Base-by-base conservation (phyloP, 2,797 vertebrate genomes). In the Leuciscus waleckii region DNA sequence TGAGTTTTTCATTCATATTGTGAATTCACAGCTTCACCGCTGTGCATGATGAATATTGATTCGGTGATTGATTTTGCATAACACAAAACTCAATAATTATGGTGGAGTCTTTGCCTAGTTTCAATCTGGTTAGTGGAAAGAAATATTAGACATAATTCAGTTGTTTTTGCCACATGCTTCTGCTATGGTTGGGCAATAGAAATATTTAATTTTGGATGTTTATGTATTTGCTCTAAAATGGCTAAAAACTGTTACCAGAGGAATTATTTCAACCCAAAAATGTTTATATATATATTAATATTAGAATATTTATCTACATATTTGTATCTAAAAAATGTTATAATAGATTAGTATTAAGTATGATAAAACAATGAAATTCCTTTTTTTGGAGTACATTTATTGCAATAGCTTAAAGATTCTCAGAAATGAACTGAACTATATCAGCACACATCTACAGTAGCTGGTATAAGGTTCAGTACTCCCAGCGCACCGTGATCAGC, bases 1-100 rank as follows among this genome's bases (percentile, higher is more conserved):
- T 87, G 89, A 87, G 89, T 85, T 23, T 65, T 77, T n/a, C 69
- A 88, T 78, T 80, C 82, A 88, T 84, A 83, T 87, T 58, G 77
- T 84, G 82, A 70, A 46, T 68, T 19, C 78, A 67, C 61, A 85
- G 89, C 88, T 85, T 73, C 32, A 35, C 21, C 5, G 0, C 7
- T 83, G 43, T 54, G 32, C 35, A 29, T 41, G 32, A 67, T 75
- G 32, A 67, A 75, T 83, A 75, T 83, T 75, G 81, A 83, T 83
- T 83, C 2, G 1, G 9, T 51, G 41, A 76, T 68, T 76, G 58
- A 75, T 83, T 76, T 67, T 54, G 71, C 23, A 19, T 54, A 76
- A 19, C 29, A 51, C 21, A 51, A 23, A 83, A 76, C 29, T 67
- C 1, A 68, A 49, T 35, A 51, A 76, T 51, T 46, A 26, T 37